Percentiles rank a stretch among this genome's conserved stretches.
These are phyloP conservation scores for Molorchus minor DNA, from an alignment of 2,888 invertebrate genomes.

Conservation along the genomic window DNA sequence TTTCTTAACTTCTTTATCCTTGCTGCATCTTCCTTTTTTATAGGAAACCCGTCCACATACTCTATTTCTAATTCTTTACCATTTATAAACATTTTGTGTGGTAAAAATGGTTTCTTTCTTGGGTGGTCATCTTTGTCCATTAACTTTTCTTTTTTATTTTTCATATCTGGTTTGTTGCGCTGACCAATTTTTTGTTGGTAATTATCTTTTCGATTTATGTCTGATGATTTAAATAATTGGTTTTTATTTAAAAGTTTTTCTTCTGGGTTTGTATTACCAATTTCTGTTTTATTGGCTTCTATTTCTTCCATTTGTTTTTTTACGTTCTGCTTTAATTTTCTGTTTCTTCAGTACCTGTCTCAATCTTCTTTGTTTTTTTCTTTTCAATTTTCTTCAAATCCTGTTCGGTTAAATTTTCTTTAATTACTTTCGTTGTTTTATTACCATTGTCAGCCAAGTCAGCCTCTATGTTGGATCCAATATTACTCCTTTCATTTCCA, in stretches of 20 bases:
- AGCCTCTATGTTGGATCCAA: slow-evolving; percentile 15
- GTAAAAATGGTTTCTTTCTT: slow-evolving; percentile 50
- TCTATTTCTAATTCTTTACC: slow-evolving; percentile 71
- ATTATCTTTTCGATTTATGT: slow-evolving; percentile 13
- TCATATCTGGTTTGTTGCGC: slow-evolving; percentile 28
- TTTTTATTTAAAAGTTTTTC: slow-evolving; percentile 21
- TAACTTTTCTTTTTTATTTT: slow-evolving; percentile 39
- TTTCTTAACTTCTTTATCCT: slow-evolving; percentile 70
- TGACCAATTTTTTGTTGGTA: slow-evolving; percentile 28
- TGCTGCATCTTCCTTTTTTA: slow-evolving; percentile 76
- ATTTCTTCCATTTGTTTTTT: slow-evolving; percentile 35
- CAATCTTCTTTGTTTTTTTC: slow-evolving; percentile 47
- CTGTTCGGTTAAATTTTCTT: slow-evolving; percentile 36
- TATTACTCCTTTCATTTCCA: slow-evolving; percentile 11
- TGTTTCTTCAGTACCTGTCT: slow-evolving; percentile 48
- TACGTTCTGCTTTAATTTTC: slow-evolving; percentile 37
- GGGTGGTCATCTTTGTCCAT: slow-evolving; percentile 52
- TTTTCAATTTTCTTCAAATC: slow-evolving; percentile 50
- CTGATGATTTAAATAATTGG: too few relatives aligned
- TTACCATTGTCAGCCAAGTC: neutral
- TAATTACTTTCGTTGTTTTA: slow-evolving; percentile 6
- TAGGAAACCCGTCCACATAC: slow-evolving; percentile 76
- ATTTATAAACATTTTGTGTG: slow-evolving; percentile 68
- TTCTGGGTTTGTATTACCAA: slow-evolving; percentile 18
- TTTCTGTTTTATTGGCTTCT: slow-evolving; percentile 23